A percentile compares a stretch with the other conserved stretches of the same genome.
Evolutionary conservation across 2,888 invertebrate genomes (phyloP).

Genomic region (Hermaeophaga mercurialis): DNA sequence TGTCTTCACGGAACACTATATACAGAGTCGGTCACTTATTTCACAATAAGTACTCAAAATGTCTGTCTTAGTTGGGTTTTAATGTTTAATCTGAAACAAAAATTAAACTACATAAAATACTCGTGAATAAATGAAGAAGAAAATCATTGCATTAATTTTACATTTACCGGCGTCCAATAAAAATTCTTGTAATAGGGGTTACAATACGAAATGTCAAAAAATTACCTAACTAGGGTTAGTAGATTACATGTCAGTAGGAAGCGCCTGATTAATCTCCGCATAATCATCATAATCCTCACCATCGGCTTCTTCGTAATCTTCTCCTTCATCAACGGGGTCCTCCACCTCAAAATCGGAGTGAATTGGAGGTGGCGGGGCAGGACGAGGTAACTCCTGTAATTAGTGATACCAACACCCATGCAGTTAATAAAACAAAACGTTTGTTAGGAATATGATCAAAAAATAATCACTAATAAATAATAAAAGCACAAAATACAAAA

Average conservation of each 20-base stretch:
- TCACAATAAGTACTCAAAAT: constrained; percentile 40
- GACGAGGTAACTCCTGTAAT: constrained; percentile 50
- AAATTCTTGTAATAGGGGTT: neutral
- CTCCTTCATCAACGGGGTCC: constrained; percentile 61
- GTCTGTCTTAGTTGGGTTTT: constrained; percentile 25
- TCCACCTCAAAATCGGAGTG: constrained; percentile 59
- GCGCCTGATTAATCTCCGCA: constrained; percentile 59
- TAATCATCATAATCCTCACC: constrained; percentile 68
- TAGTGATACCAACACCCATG: constrained; percentile 42
- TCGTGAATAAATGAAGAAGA: neutral
- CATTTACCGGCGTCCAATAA: neutral
- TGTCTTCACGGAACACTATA: constrained; percentile 31
- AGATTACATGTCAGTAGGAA: constrained; percentile 44
- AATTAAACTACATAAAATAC: neutral
- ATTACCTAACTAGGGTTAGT: too few species aligned
- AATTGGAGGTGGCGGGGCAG: constrained; percentile 54
- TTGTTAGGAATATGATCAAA: too few species aligned
- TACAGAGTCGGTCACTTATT: constrained; percentile 37
- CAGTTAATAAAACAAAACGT: constrained; percentile 35
- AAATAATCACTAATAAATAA: too few species aligned
- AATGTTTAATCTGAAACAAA: constrained; percentile 34
- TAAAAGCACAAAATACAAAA: too few species aligned
- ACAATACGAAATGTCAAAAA: neutral
- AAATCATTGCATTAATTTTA: neutral
- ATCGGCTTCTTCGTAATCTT: constrained; percentile 63